Percentiles rank a stretch among this genome's conserved stretches.
These are phyloP conservation scores for Chaetogeoica ovagalla DNA, from an alignment of 2,888 invertebrate genomes.

Conservation along the genomic window DNA sequence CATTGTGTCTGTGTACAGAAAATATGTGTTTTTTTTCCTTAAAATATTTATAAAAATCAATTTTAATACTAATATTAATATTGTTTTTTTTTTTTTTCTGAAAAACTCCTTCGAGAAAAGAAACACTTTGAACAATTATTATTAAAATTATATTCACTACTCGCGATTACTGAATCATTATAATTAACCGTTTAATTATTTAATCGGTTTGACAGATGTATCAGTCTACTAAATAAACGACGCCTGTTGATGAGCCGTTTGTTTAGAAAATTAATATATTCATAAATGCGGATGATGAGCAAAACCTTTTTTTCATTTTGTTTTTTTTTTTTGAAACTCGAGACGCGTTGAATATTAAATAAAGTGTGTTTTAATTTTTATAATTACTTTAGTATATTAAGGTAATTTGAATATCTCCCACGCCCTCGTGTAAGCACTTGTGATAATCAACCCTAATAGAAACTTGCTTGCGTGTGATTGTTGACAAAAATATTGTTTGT, in stretches of 20 bases:
- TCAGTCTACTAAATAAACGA: neutral
- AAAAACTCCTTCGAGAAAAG: no score
- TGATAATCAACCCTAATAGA: constrained; percentile 23
- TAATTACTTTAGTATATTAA: constrained; percentile 28
- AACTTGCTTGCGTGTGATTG: neutral
- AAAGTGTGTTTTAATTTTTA: constrained; percentile 13
- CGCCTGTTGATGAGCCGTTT: constrained; percentile 25
- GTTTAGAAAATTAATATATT: constrained; percentile 44
- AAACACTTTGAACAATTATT: no score
- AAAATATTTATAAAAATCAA: no score
- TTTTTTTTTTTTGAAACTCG: constrained; percentile 9
- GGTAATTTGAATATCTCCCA: constrained; percentile 15
- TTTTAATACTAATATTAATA: no score
- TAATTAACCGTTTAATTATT: neutral
- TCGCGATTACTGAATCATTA: no score
- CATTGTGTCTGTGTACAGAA: no score
- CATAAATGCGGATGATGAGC: constrained; percentile 23
- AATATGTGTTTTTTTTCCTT: no score
- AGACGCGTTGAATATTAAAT: constrained; percentile 15
- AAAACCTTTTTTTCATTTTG: neutral
- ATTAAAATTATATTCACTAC: no score
- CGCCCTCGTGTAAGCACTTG: neutral
- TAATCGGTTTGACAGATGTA: neutral
- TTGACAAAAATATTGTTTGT: constrained; percentile 2
- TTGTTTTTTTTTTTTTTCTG: no score